phyloP scores from a whole-genome alignment of 2,113 vertebrate genomes.

The Nothocercus nigrocapillus region DNA sequence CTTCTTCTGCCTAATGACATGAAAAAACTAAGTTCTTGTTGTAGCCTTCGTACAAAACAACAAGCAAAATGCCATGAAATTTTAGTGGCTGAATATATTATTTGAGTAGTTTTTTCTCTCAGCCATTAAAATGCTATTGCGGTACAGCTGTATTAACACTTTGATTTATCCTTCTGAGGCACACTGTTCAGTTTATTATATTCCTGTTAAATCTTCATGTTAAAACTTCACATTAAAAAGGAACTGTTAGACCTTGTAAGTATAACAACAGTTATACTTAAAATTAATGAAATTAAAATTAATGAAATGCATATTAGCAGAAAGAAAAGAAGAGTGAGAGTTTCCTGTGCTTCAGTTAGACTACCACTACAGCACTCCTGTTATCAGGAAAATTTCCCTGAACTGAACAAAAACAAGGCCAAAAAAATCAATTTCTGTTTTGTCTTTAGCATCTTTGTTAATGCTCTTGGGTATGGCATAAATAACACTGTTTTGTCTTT shows the following conservation, averaged over 20 bases:
- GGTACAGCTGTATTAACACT: background rate
- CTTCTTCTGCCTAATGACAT: slow-evolving; percentile 70
- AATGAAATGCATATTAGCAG: background rate
- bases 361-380: background rate
- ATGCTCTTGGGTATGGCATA: background rate
- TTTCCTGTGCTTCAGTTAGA: background rate
- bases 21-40: background rate
- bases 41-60: background rate
- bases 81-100: background rate
- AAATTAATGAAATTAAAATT: background rate
- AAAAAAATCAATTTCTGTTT: background rate
- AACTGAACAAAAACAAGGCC: background rate
- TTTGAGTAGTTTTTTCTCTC: background rate
- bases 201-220: background rate
- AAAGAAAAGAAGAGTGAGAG: background rate
- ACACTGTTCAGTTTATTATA: background rate
- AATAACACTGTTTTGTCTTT: background rate
- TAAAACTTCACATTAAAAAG: background rate
- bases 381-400: background rate
- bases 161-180: background rate
- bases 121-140: background rate
- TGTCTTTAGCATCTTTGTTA: slow-evolving; percentile 3
- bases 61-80: background rate
- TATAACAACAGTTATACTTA: background rate
- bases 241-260: background rate